Conservation (phyloP, 2,113 vertebrate species). For the Sprattus sprattus region DNA sequence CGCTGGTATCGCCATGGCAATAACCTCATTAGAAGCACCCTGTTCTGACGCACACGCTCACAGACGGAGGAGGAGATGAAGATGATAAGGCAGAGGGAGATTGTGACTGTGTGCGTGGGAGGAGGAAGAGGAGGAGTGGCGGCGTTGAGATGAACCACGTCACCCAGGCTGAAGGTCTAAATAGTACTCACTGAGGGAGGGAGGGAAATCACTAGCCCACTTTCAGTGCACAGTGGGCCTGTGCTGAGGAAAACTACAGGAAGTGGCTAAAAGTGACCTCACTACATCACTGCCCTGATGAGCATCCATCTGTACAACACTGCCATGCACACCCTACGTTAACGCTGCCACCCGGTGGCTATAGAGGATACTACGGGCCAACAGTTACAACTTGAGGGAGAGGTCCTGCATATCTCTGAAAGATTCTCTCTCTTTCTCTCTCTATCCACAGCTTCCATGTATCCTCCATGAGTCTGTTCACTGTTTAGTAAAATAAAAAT, state of each 20-base stretch:
- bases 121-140: too few relatives aligned
- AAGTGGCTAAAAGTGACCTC: not conserved
- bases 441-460: not conserved
- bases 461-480: not conserved
- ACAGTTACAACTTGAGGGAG: too few relatives aligned
- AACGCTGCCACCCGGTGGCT: not conserved
- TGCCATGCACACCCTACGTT: not conserved
- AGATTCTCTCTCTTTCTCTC: not conserved
- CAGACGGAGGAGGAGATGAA: too few relatives aligned
- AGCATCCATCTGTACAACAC: not conserved
- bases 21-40: not conserved
- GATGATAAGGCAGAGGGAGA: not conserved
- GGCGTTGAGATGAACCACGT: not conserved
- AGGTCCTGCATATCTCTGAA: not conserved
- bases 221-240: not conserved
- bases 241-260: not conserved
- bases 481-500: not conserved
- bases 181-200: not conserved
- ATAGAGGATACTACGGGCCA: not conserved
- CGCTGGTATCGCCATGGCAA: not conserved
- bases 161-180: not conserved
- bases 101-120: too few relatives aligned
- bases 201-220: not conserved
- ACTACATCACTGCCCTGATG: not conserved
- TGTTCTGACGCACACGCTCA: not conserved